These are phyloP conservation scores for Condylostylus longicornis DNA, from an alignment of 1,140 invertebrate species.

Conservation along the genomic window DNA sequence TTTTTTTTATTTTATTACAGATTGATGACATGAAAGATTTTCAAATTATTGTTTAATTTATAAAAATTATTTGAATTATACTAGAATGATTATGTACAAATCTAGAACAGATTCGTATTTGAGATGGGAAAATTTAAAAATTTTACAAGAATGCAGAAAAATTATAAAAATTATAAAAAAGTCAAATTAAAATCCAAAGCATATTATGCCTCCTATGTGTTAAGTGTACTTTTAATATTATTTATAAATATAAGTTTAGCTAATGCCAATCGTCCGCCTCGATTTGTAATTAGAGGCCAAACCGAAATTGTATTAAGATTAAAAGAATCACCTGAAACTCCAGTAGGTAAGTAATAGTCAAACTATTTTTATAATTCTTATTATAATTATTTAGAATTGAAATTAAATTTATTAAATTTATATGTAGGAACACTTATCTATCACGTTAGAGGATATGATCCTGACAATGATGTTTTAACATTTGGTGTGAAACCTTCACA, in stretches of 20 bases:
- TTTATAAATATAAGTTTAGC: not conserved
- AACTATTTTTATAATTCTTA: not conserved
- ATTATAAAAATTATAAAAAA: too few relatives aligned
- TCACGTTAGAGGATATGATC: conserved; percentile 62
- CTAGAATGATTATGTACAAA: too few relatives aligned
- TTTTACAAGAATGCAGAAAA: too few relatives aligned
- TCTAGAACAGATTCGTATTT: too few relatives aligned
- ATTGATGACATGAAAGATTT: too few relatives aligned
- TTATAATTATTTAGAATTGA: not conserved
- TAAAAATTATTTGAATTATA: too few relatives aligned
- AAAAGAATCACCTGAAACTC: conserved; percentile 73
- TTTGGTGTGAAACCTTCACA: conserved; percentile 68
- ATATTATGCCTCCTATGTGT: too few relatives aligned
- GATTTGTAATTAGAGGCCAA: conserved; percentile 71
- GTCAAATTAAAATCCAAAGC: too few relatives aligned
- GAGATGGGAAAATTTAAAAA: too few relatives aligned
- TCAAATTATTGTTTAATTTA: too few relatives aligned
- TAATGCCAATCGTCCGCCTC: conserved; percentile 66
- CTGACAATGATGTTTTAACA: conserved; percentile 65
- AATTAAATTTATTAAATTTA: not conserved
- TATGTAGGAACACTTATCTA: conserved; percentile 64
- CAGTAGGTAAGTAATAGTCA: conserved; percentile 49
- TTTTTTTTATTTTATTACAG: too few relatives aligned
- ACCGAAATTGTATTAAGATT: conserved; percentile 76
- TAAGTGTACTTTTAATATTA: conserved; percentile 1